Conservation (phyloP, 2,888 invertebrate species). For the Nineta flava region DNA sequence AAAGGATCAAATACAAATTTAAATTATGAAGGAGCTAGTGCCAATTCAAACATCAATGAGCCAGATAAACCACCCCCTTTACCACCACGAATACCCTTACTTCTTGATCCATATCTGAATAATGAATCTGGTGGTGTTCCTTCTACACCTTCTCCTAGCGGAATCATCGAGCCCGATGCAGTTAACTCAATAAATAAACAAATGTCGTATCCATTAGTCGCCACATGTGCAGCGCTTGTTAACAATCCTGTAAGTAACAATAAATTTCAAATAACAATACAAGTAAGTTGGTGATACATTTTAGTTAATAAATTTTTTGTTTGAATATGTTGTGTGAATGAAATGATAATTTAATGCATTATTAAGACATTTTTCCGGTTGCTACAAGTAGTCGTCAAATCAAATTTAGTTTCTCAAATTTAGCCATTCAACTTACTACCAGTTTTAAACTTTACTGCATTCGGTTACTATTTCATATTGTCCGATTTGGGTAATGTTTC, state of each 20-base stretch:
- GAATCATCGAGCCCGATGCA: slow-evolving; percentile 26
- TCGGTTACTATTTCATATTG: too few species aligned
- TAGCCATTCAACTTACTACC: too few species aligned
- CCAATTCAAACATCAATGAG: not conserved
- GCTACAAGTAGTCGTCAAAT: too few species aligned
- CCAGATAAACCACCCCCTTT: slow-evolving; percentile 34
- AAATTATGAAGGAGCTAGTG: not conserved
- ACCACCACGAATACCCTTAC: slow-evolving; percentile 36
- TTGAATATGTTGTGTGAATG: too few species aligned
- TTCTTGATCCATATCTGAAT: not conserved
- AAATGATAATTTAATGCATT: too few species aligned
- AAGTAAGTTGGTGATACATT: not conserved
- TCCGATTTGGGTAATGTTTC: too few species aligned
- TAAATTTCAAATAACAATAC: not conserved
- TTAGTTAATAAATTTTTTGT: too few species aligned
- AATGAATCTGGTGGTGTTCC: not conserved
- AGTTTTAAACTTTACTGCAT: too few species aligned
- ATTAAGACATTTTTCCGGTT: too few species aligned
- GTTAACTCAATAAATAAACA: slow-evolving; percentile 46
- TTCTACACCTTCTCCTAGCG: slow-evolving; percentile 13
- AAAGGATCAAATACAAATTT: not conserved
- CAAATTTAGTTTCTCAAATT: too few species aligned
- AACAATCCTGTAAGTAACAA: slow-evolving; percentile 32
- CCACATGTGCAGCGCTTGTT: slow-evolving; percentile 31
- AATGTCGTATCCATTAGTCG: slow-evolving; percentile 46